phyloP scores from a whole-genome alignment of 2,888 invertebrate species.

The Cheilosia variabilis region DNA sequence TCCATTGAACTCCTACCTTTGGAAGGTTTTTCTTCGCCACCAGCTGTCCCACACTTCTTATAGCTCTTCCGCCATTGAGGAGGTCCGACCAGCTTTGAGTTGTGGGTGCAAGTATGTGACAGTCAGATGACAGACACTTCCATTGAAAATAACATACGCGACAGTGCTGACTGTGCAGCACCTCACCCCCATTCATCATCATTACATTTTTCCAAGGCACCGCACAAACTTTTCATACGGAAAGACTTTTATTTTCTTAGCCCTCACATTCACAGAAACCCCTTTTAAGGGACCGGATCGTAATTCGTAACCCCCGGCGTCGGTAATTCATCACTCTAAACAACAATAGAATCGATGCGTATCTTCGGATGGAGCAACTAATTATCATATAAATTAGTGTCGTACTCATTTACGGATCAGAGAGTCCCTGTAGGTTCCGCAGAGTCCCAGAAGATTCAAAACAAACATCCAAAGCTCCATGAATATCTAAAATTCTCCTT shows the following conservation, averaged over 20 bases:
- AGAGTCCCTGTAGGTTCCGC: not conserved
- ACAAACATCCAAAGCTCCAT: not conserved
- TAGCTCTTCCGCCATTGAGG: too few species aligned
- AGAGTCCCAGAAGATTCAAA: not conserved
- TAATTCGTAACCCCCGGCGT: not conserved
- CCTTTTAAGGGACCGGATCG: not conserved
- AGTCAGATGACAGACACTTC: too few species aligned
- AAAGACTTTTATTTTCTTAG: slow-evolving; percentile 30
- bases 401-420: slow-evolving; percentile 41
- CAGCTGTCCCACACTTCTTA: too few species aligned
- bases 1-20: too few species aligned
- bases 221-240: not conserved
- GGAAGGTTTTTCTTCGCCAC: too few species aligned
- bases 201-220: not conserved
- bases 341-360: slow-evolving; percentile 47
- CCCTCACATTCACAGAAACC: not conserved
- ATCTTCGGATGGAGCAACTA: slow-evolving; percentile 24
- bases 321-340: slow-evolving; percentile 25
- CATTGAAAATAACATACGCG: too few species aligned
- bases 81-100: too few species aligned
- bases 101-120: too few species aligned
- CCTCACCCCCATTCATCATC: slow-evolving; percentile 29
- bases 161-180: too few species aligned
- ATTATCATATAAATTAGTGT: slow-evolving; percentile 63
- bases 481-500: slow-evolving; percentile 18